Evolutionary conservation across 2,888 invertebrate genomes (phyloP).

Genomic region (Siphlonurus alternatus): DNA sequence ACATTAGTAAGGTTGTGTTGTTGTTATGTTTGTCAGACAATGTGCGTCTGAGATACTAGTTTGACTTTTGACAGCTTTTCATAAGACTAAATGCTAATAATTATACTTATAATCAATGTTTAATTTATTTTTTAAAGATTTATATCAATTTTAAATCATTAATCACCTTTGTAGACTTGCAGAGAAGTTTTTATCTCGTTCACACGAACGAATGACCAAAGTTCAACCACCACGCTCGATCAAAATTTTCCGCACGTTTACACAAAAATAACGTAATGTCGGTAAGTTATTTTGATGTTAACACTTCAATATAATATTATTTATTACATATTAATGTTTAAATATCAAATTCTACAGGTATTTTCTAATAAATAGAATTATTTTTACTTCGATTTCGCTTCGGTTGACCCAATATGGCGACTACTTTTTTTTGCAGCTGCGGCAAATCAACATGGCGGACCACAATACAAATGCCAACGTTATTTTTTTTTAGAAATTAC

Average conservation of each 20-base stretch:
- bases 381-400: not conserved
- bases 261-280: not conserved
- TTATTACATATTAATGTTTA: too few species aligned
- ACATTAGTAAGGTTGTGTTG: not conserved
- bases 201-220: not conserved
- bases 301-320: not conserved
- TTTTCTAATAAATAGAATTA: not conserved
- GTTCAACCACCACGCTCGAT: not conserved
- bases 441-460: slow-evolving; percentile 1
- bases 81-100: not conserved
- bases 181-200: not conserved
- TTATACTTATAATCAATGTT: not conserved
- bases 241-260: not conserved
- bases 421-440: not conserved
- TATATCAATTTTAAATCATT: not conserved
- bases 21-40: not conserved
- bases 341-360: not conserved
- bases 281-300: not conserved
- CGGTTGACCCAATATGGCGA: not conserved
- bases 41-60: not conserved
- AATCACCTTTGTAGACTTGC: not conserved
- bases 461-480: not conserved
- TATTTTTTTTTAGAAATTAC: too few species aligned
- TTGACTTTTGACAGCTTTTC: not conserved
- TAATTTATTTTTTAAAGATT: not conserved